Base-by-base conservation (phyloP, 2,888 invertebrate genomes). In the Sarcophaga subvicina region DNA sequence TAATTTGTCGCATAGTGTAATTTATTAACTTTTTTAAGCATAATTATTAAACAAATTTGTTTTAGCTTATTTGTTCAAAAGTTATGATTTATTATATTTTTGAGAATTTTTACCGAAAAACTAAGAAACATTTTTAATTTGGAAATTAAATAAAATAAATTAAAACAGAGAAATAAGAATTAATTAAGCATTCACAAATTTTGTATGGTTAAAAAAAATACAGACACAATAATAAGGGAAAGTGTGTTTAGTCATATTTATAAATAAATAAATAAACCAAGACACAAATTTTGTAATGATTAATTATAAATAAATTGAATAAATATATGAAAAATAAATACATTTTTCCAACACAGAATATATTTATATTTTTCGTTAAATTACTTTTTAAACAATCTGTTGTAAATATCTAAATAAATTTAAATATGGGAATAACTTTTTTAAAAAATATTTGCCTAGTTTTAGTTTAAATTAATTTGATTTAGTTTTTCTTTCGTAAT, bases 131-230 rank as follows among this genome's bases (percentile, higher is more conserved):
- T 67, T 20, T 70, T 10, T 37, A 37, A 37, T 37, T 37, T 8
- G 8, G 37, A 25, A 49, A 17, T 47, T 8, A 27, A 47, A 22
- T 49, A 47, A 73, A 47, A 60, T 66, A 27, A 8, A 37, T 8
- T 37, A 37, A 37, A 10, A 8, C 37, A 37, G 37, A 37, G 37
- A 37, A 10, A 37, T 47, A 80, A 73, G 67, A 73, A 73, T 25
- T 3, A 20, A 54, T 54, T 45, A 81, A 78, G 22, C 67, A 63
- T 45, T 69, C 62, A 37, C 49, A 60, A 66, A 37, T 73, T 83
- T 62, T 73, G 54, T 79, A 83, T 69, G 73, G n/a, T 79, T 69
- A 64, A 73, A 67, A 27, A 79, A 73, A 75, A 70, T 67, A 27
- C 17, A 66, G 27, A 72, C 60, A 37, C 37, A 67, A 25, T 47